Evolutionary conservation across 2,797 vertebrate species (phyloP), one percentile per base, ranked within the genome.

Genomic region (Trematomus bernacchii): DNA sequence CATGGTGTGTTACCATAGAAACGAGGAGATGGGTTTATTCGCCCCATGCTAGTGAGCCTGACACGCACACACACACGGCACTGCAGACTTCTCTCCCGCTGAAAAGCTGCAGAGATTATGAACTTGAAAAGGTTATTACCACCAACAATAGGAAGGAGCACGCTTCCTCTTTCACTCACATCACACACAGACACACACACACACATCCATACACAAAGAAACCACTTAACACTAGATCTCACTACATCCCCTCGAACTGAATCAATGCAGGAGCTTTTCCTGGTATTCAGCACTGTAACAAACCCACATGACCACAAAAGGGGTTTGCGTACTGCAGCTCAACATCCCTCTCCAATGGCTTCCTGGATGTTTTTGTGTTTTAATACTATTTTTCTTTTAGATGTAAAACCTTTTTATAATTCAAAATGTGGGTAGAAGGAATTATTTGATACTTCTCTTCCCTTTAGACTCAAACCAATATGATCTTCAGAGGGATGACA

Each of bases 1-100:
- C 84, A 87, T 77, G 54, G 65, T 82, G 77, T 12, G 84, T 95
- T 92, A 83, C 93, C 93, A 95, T 95, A 91, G 94, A 89, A 94
- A 95, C 93, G 57, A 60, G 73, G 71, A 85, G 77, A 87, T 80
- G 73, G 91, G 89, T 92, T 93, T 89, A 92, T 89, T 87, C 86
- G 85, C 87, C 85, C 85, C 73, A 73, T 79, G 75, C 71, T 72
- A 19, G 79, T 19, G 67, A 82, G 75, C 65, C 82, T 70, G 62
- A 85, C 76, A 79, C 72, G n/a, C 66, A 23, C 44, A 16, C 18
- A 14, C 54, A 91, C 83, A 82, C 27, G 4, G 27, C 27, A 27
- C 27, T 27, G 27, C 27, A 27, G 27, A 27, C 27, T 27, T 90
- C 66, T 80, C 89, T 76, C 43, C 79, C 50, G 69, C 79, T 84